phyloP scores from a whole-genome alignment of 2,888 invertebrate species.

The Xestia xanthographa region DNA sequence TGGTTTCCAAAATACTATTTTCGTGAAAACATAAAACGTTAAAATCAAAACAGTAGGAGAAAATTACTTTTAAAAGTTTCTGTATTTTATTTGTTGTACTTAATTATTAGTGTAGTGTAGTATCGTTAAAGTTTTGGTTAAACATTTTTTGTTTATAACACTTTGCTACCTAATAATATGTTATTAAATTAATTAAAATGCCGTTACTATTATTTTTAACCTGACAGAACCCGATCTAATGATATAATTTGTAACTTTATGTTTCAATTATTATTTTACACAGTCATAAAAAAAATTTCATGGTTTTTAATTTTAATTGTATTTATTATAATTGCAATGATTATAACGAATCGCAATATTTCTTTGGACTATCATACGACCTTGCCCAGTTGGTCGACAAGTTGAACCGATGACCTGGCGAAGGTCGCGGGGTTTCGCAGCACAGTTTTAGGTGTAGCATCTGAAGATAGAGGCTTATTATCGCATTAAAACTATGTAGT shows the following conservation, averaged over 20 bases:
- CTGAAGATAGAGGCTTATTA: neutral
- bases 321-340: neutral
- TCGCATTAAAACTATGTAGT: neutral
- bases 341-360: neutral
- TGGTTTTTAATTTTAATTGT: neutral
- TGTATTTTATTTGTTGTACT: neutral
- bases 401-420: neutral
- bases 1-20: neutral
- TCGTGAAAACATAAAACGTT: neutral
- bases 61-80: neutral
- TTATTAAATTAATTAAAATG: neutral
- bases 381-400: neutral
- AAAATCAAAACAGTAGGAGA: neutral
- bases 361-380: neutral
- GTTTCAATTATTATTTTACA: neutral
- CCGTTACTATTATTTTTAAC: neutral
- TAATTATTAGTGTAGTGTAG: neutral
- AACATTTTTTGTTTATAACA: neutral
- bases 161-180: neutral
- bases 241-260: neutral
- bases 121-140: neutral
- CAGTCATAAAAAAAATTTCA: neutral
- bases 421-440: neutral
- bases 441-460: neutral
- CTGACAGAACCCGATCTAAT: neutral